Evolutionary conservation across 2,888 invertebrate species (phyloP), one percentile per base, ranked within the genome.

Genomic region (Netelia inedita): DNA sequence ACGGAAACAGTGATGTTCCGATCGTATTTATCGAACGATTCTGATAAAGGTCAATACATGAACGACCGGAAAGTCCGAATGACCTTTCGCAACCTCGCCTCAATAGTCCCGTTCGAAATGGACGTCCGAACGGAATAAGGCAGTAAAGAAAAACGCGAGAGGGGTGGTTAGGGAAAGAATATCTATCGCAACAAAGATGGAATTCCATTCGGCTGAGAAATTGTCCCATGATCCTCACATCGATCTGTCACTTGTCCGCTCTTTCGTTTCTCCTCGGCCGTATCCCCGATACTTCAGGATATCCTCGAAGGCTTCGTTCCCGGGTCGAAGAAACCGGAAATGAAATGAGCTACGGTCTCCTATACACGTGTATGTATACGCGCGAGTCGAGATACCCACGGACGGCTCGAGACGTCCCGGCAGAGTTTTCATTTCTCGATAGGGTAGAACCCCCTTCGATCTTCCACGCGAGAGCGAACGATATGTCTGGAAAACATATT

Each of bases 81-180:
- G 61, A 71, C 53, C 69, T 53, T 55, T 41, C 28, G 53, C 59
- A 78, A 68, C 57, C 68, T 53, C 53, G n/a, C 16, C 79, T 19
- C 11, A 6, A 71, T 28, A 2, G 35, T 43, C 43, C 11, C 68
- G 57, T 43, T 46, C 59, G 28, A 46, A 21, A 63, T 10, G n/a
- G 43, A 72, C 72, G 28, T 8, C 19, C 41, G 28, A 55, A 23
- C 3, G 23, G 46, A 53, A 11, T 53, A 53, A 35, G 35, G 35
- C 35, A 41, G 19, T 50, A 41, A 65, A 72, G 46, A 59, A 46
- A 35, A n/a, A 19, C 16, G 28, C 46, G 46, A 43, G 11, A 16
- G n/a, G 53, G 16, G 8, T 71, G n/a, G 35, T 35, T 50, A n/a
- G 53, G 55, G 65, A 61, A 23, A 57, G 43, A 55, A 65, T 65